Evolutionary conservation across 2,888 invertebrate genomes (phyloP).

Genomic region (Drosophila rellima): DNA sequence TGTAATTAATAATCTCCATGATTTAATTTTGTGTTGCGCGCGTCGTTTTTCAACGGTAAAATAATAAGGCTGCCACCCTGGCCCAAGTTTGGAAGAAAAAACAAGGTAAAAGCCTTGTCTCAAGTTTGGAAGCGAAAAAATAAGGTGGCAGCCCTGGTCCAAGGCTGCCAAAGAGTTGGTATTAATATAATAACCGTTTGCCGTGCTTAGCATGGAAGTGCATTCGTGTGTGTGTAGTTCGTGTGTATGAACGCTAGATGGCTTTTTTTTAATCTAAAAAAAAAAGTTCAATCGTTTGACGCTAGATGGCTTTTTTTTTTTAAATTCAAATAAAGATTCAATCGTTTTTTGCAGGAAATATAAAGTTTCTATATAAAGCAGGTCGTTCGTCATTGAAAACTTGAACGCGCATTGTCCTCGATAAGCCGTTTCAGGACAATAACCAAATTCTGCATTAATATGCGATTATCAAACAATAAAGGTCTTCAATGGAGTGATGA

Average conservation of each 20-base stretch:
- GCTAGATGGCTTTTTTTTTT: constrained; percentile 30
- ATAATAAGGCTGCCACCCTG: too few relatives aligned
- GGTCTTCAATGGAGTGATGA: constrained; percentile 51
- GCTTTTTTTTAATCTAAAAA: constrained; percentile 12
- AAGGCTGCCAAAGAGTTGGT: too few relatives aligned
- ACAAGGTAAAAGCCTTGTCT: too few relatives aligned
- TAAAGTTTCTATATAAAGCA: neutral
- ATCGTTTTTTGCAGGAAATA: neutral
- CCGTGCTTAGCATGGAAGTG: neutral
- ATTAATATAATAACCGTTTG: neutral
- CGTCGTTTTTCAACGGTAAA: too few relatives aligned
- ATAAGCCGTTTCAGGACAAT: neutral
- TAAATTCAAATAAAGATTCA: neutral
- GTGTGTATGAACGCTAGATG: constrained; percentile 15
- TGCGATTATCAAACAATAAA: constrained; percentile 63
- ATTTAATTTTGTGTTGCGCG: too few relatives aligned
- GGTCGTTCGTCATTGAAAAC: neutral
- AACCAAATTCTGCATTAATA: constrained; percentile 23
- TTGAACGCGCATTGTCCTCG: neutral
- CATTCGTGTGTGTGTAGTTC: neutral
- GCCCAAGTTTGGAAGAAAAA: too few relatives aligned
- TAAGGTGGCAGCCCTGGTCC: too few relatives aligned
- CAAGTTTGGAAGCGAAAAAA: too few relatives aligned
- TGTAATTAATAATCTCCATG: too few relatives aligned
- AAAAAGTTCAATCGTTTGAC: neutral